Evolutionary conservation across 2,113 vertebrate species (phyloP).

Genomic region (Melospiza georgiana): DNA sequence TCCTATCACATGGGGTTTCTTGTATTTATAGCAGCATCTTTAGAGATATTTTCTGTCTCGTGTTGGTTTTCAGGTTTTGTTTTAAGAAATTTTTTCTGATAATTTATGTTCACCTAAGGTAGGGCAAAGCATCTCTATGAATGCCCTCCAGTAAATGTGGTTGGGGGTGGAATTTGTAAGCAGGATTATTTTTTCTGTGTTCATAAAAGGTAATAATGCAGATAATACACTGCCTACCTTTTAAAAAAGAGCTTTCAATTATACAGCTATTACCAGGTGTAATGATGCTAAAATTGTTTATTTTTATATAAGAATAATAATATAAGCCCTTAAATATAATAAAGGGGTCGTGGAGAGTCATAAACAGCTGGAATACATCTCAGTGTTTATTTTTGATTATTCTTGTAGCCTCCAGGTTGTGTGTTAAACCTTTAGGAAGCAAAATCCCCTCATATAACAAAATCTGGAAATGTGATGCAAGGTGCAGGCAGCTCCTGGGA

Average conservation of each 20-base stretch:
- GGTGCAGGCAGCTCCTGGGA: not conserved
- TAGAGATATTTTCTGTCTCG: not conserved
- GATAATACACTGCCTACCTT: not conserved
- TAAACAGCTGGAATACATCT: not conserved
- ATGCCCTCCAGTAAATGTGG: not conserved
- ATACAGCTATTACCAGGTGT: fast-evolving
- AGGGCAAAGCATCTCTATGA: not conserved
- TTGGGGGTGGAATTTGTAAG: not conserved
- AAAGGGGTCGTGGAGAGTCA: not conserved
- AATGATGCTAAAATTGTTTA: not conserved
- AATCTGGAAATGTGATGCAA: not conserved
- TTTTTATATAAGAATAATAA: not conserved
- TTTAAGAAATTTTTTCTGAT: not conserved
- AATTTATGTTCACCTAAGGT: not conserved
- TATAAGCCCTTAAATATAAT: not conserved
- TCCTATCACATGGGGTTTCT: not conserved
- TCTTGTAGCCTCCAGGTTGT: not conserved
- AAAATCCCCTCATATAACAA: not conserved
- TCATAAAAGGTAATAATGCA: not conserved
- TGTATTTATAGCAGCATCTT: not conserved
- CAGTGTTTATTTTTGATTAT: not conserved
- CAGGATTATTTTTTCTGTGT: not conserved
- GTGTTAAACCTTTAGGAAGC: not conserved
- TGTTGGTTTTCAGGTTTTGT: not conserved
- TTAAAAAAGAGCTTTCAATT: not conserved